Percentiles rank a stretch among this genome's conserved stretches.
Conservation (phyloP, 1,140 invertebrate genomes). For the Euborellia annulipes region DNA sequence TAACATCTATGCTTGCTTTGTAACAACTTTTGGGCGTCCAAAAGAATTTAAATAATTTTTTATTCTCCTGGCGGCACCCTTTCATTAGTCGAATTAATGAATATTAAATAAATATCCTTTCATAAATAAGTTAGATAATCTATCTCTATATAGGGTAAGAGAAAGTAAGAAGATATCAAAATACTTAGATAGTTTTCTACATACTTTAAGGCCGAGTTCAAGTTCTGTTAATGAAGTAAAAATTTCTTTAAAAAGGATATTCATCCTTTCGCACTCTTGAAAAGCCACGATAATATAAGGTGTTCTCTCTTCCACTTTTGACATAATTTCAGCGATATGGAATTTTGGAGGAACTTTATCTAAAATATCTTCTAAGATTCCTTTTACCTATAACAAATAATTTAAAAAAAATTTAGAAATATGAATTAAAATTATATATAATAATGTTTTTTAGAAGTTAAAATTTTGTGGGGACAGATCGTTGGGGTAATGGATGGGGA, state of each 20-base stretch:
- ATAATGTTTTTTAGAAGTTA: too few relatives aligned
- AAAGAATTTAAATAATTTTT: too few relatives aligned
- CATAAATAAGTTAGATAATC: too few relatives aligned
- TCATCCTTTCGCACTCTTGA: constrained; percentile 94
- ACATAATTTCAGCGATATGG: constrained; percentile 71
- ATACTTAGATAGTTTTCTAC: constrained; percentile 1
- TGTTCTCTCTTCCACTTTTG: constrained; percentile 74
- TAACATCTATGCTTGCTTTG: too few relatives aligned
- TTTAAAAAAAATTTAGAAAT: constrained; percentile 9
- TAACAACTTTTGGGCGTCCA: too few relatives aligned
- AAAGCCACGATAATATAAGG: constrained; percentile 85
- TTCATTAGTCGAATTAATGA: too few relatives aligned
- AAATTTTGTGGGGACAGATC: not conserved
- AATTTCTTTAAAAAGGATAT: constrained; percentile 65
- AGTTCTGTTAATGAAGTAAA: constrained; percentile 67
- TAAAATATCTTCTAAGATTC: constrained; percentile 68
- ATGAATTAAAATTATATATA: not conserved
- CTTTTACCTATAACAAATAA: constrained; percentile 43
- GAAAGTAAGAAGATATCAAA: not conserved
- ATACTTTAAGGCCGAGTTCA: constrained; percentile 71
- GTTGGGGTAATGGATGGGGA: not conserved
- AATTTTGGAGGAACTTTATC: constrained; percentile 84
- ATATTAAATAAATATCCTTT: too few relatives aligned
- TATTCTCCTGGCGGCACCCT: too few relatives aligned
- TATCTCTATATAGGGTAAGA: too few relatives aligned